phyloP scores from a whole-genome alignment of 2,888 invertebrate genomes.

The Sesamia inferens region DNA sequence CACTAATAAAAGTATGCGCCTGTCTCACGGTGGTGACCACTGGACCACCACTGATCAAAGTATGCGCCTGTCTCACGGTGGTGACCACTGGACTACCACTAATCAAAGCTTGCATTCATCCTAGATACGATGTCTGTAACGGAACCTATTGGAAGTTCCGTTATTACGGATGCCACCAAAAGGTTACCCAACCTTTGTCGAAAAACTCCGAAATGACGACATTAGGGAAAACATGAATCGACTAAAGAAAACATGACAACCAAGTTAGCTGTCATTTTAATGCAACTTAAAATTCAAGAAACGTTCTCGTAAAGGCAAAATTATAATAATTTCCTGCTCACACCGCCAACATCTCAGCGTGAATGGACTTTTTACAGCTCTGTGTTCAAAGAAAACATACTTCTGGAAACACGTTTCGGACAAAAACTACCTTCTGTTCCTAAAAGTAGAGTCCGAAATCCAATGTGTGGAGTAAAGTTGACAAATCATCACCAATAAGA shows the following conservation, averaged over 20 bases:
- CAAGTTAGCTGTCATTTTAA: slow-evolving; percentile 52
- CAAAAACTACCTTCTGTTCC: slow-evolving; percentile 48
- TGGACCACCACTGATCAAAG: too few relatives aligned
- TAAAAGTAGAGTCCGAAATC: slow-evolving; percentile 62
- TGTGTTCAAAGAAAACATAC: slow-evolving; percentile 76
- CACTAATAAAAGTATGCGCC: too few relatives aligned
- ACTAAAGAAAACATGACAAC: slow-evolving; percentile 56
- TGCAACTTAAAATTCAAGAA: slow-evolving; percentile 63
- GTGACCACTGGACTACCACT: too few relatives aligned
- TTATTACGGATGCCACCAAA: slow-evolving; percentile 10
- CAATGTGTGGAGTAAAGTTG: slow-evolving; percentile 73
- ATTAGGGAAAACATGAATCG: slow-evolving; percentile 40
- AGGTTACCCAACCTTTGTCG: slow-evolving; percentile 26
- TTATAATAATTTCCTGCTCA: slow-evolving; percentile 66
- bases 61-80: too few relatives aligned
- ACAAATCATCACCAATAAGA: slow-evolving; percentile 85
- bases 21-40: too few relatives aligned
- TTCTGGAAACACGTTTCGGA: slow-evolving; percentile 24
- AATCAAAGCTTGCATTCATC: too few relatives aligned
- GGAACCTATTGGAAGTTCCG: neutral
- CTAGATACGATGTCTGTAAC: too few relatives aligned
- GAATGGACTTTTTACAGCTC: slow-evolving; percentile 79
- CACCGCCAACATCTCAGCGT: slow-evolving; percentile 74
- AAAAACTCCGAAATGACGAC: slow-evolving; percentile 48
- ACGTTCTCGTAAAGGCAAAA: slow-evolving; percentile 58